Base-by-base conservation (phyloP, 2,113 vertebrate genomes). In the Apodemus sylvaticus region DNA sequence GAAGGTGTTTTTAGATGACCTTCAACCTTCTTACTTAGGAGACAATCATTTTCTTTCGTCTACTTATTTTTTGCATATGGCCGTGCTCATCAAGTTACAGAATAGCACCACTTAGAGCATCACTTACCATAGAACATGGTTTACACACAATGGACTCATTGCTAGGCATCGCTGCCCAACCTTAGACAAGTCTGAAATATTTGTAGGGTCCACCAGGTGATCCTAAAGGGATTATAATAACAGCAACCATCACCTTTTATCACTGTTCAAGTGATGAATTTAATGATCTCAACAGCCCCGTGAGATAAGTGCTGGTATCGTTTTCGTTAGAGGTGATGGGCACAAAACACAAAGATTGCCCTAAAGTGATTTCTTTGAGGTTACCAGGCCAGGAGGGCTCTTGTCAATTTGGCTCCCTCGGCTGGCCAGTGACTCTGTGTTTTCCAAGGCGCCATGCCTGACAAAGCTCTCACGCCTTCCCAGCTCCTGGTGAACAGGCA, bases 21-120 rank as follows among this genome's bases (percentile, higher is more conserved):
- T 92, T 53, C 76, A 82, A 22, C 45, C 77, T 93, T 86, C 9
- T 90, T 74, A 53, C n/a, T 95, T 96, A 87, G 58, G 68, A 91
- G 71, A 86, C 82, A 86, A 8, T 60, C 24, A 26, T 51, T 62
- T 78, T 83, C 73, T 89, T 34, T 78, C 45, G 12, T 4, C 34
- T 7, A 14, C 31, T 95, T 82, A 45, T 26, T 91, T 77, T 82
- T 34, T 77, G 79, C 22, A 81, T 7, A 11, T 71, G 60, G 29
- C 73, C 70, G 36, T 3, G 2, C 88, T 39, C 36, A 20, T 82
- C 79, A 66, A 87, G 24, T 96, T 76, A 78, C 29, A 66, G 70
- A 93, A 51, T 60, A 55, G 39, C n/a, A 3, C 14, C 39, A 51
- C n/a, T 90, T 93, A 39, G 39, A 83, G 55, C 39, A 58, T 34